Percentiles rank a stretch among this genome's conserved stretches.
Conservation (phyloP, 2,113 vertebrate species). For the Bubalus kerabau region DNA sequence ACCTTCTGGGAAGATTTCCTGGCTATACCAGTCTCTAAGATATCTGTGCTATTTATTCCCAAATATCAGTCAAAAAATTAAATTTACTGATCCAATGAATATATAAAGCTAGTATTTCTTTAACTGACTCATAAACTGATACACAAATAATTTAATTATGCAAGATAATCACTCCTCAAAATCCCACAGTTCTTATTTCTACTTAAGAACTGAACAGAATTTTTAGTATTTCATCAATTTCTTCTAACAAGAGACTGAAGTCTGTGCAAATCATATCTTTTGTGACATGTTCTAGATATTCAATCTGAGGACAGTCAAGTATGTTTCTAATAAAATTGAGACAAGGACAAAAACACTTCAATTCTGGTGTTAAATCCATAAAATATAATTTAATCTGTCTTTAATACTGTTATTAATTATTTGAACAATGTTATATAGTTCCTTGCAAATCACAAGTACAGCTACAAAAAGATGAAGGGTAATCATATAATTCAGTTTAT, state of each 20-base stretch:
- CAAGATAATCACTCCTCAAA: background rate
- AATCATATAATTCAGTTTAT: background rate
- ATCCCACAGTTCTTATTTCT: background rate
- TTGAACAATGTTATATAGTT: background rate
- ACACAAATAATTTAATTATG: background rate
- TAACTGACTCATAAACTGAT: background rate
- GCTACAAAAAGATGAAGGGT: background rate
- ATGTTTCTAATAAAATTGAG: background rate
- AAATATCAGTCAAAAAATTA: background rate
- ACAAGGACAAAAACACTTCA: background rate
- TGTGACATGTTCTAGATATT: background rate
- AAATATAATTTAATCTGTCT: background rate
- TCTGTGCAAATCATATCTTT: background rate
- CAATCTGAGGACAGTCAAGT: background rate
- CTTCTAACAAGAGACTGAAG: background rate
- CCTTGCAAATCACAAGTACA: background rate
- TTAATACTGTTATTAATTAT: background rate
- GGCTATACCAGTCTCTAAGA: background rate
- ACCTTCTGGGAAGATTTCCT: background rate
- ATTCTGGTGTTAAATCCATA: background rate
- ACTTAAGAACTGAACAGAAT: background rate
- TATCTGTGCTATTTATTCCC: background rate
- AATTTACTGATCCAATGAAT: background rate
- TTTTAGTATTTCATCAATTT: background rate
- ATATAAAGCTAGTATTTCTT: background rate